phyloP scores from a whole-genome alignment of 2,888 invertebrate genomes.

The Ligdia adustata region DNA sequence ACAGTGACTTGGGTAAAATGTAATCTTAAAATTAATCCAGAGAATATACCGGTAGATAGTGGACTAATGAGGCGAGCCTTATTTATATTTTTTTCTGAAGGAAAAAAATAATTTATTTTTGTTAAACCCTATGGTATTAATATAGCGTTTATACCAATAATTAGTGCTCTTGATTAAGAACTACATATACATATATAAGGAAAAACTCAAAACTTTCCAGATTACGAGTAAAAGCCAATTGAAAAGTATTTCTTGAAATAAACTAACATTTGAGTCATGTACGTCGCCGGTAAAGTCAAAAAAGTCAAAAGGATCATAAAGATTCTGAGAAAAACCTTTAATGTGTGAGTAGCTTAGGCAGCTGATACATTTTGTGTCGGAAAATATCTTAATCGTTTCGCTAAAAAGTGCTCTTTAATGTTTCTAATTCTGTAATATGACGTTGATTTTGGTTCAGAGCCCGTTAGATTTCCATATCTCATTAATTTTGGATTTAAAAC shows the following conservation, averaged over 20 bases:
- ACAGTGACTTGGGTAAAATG: too few species aligned
- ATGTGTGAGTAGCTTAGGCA: slow-evolving; percentile 46
- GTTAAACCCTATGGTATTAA: too few species aligned
- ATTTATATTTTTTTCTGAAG: too few species aligned
- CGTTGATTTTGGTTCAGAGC: slow-evolving; percentile 30
- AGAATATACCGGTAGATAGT: too few species aligned
- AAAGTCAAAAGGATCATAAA: slow-evolving; percentile 40
- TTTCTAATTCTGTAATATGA: slow-evolving; percentile 52
- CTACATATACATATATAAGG: too few species aligned
- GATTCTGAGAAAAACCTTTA: slow-evolving; percentile 41
- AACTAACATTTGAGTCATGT: slow-evolving; percentile 2
- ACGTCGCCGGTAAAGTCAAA: slow-evolving; percentile 26
- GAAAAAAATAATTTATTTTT: too few species aligned
- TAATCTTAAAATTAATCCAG: too few species aligned
- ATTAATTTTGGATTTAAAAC: slow-evolving; percentile 13
- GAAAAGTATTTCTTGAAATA: neutral
- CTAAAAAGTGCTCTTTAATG: slow-evolving; percentile 50
- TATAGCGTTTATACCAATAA: too few species aligned
- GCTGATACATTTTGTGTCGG: slow-evolving; percentile 56
- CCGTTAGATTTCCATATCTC: slow-evolving; percentile 41
- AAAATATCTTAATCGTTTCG: slow-evolving; percentile 59
- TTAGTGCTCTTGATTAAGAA: too few species aligned
- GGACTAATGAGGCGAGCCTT: too few species aligned
- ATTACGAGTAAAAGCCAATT: too few species aligned
- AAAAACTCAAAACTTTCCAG: too few species aligned